Percentiles rank a stretch among this genome's conserved stretches.
These are phyloP conservation scores for Tortrix viridana DNA, from an alignment of 2,888 invertebrate genomes.

Conservation along the genomic window DNA sequence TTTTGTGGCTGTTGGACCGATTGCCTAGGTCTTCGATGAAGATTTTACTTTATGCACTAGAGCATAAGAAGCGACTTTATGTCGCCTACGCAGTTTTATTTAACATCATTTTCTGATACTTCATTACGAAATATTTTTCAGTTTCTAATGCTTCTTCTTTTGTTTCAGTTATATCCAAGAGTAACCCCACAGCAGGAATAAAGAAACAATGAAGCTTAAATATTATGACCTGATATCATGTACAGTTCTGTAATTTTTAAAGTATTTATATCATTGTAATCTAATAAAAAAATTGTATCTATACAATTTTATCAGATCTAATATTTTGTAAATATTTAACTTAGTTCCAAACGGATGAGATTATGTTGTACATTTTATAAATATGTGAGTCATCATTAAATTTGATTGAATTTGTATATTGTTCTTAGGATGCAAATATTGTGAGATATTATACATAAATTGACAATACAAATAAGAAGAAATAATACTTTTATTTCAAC, in stretches of 20 bases:
- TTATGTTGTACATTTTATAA: constrained; percentile 85
- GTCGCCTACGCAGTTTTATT: too few relatives aligned
- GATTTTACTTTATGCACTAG: too few relatives aligned
- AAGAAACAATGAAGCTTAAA: constrained; percentile 51
- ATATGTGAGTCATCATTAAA: constrained; percentile 77
- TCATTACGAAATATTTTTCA: neutral
- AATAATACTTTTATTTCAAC: constrained; percentile 41
- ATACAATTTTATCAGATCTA: constrained; percentile 82
- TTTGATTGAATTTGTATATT: constrained; percentile 77
- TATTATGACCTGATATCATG: constrained; percentile 71
- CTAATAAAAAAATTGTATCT: constrained; percentile 76
- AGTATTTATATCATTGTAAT: constrained; percentile 82
- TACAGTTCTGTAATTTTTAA: constrained; percentile 80
- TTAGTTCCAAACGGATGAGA: constrained; percentile 81
- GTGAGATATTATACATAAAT: constrained; percentile 81
- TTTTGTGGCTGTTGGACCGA: too few relatives aligned
- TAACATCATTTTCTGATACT: too few relatives aligned
- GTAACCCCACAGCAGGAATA: constrained; percentile 84
- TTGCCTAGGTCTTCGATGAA: too few relatives aligned
- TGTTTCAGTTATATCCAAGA: constrained; percentile 86
- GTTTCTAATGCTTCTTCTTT: constrained; percentile 41
- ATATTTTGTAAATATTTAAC: constrained; percentile 84
- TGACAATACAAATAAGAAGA: constrained; percentile 78
- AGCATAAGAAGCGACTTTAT: too few relatives aligned
- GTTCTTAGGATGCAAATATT: constrained; percentile 77